phyloP scores from a whole-genome alignment of 2,888 invertebrate genomes.

The Ochlodes sylvanus region DNA sequence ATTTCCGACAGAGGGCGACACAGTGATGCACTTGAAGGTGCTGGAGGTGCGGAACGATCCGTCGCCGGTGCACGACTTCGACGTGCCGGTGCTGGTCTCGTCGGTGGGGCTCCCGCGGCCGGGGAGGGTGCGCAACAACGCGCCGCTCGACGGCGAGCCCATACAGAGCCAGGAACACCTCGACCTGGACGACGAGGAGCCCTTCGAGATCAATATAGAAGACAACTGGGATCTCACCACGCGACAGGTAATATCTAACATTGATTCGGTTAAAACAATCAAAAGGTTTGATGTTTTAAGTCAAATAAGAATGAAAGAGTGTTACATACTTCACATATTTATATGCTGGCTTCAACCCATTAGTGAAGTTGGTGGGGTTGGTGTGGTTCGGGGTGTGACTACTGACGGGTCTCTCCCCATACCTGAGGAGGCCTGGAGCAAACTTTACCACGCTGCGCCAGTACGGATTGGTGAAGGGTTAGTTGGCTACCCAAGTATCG shows the following conservation, averaged over 20 bases:
- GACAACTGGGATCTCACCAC: constrained; percentile 98
- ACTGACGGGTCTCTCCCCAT: no score
- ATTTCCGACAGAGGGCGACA: constrained; percentile 88
- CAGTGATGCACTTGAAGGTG: constrained; percentile 95
- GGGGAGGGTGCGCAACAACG: constrained; percentile 61
- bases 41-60: constrained; percentile 93
- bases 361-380: no score
- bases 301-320: no score
- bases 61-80: constrained; percentile 92
- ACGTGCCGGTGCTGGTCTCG: constrained; percentile 93
- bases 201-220: constrained; percentile 69
- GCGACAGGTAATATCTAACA: constrained; percentile 87
- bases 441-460: no score
- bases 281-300: no score
- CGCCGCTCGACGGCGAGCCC: constrained; percentile 55
- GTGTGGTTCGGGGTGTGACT: no score
- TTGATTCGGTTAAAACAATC: no score
- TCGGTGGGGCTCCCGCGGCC: constrained; percentile 72
- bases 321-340: no score
- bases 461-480: no score
- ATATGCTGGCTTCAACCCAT: no score
- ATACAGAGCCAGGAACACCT: constrained; percentile 64
- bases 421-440: no score
- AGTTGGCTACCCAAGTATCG: no score
- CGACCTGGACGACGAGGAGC: constrained; percentile 86